These are phyloP conservation scores for Columbina picui DNA, from an alignment of 2,113 vertebrate genomes.

Conservation along the genomic window DNA sequence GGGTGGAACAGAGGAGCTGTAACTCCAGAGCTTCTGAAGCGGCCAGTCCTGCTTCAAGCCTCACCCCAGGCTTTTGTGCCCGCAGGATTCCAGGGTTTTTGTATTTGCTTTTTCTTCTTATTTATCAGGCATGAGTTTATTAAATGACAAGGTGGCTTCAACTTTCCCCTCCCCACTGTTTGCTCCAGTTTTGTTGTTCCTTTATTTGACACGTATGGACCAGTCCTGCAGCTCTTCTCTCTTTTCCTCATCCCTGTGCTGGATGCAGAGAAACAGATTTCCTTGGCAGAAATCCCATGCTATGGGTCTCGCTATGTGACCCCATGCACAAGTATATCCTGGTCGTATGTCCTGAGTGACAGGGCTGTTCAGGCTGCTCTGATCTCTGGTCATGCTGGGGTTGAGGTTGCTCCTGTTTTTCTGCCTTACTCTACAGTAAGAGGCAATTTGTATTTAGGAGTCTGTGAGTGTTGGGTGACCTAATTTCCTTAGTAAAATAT, in stretches of 20 bases:
- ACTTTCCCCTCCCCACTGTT: not conserved
- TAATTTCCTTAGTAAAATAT: not conserved
- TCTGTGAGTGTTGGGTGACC: not conserved
- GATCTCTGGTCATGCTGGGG: not conserved
- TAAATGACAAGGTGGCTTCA: not conserved
- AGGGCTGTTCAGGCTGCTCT: not conserved
- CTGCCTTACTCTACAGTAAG: not conserved
- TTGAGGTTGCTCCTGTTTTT: not conserved
- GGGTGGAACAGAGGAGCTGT: not conserved
- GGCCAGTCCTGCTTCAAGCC: not conserved
- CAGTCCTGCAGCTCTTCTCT: not conserved
- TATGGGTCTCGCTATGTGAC: rapidly evolving
- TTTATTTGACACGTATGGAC: not conserved
- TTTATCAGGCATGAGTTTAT: not conserved
- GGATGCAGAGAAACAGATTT: not conserved
- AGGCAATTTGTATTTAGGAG: not conserved
- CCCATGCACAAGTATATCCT: not conserved
- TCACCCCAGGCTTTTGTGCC: not conserved
- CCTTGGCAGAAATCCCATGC: not conserved
- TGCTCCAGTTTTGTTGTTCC: not conserved
- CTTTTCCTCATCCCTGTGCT: not conserved
- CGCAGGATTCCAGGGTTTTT: not conserved
- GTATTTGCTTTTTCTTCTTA: not conserved
- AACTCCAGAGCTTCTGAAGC: not conserved
- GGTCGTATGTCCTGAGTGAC: rapidly evolving